A percentile compares a stretch with the other conserved stretches of the same genome.
Conservation (phyloP, 2,888 invertebrate species). For the Lasioglossum vierecki region DNA sequence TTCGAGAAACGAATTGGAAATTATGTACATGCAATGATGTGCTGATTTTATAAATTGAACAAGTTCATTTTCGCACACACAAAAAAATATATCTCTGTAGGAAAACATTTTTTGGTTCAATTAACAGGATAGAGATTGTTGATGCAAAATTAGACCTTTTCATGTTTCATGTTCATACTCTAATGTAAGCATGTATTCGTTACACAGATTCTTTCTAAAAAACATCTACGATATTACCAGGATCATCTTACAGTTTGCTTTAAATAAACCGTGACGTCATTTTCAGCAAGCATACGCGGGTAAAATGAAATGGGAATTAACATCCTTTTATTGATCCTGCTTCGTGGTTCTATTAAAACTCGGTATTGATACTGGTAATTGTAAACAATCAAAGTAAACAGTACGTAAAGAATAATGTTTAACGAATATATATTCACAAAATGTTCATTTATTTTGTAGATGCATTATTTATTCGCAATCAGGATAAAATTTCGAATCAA, state of each 20-base stretch:
- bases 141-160: neutral
- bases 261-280: conserved; percentile 69
- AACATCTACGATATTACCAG: conserved; percentile 55
- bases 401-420: neutral
- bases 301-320: conserved; percentile 57
- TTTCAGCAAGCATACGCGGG: conserved; percentile 37
- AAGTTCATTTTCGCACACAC: neutral
- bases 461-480: no score
- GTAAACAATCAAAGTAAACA: conserved; percentile 1
- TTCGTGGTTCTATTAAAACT: conserved; percentile 32
- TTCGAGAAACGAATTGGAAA: neutral
- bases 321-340: conserved; percentile 38
- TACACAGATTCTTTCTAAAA: conserved; percentile 46
- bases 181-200: conserved; percentile 43
- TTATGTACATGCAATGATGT: neutral
- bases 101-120: neutral
- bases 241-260: conserved; percentile 63
- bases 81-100: neutral
- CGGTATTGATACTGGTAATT: neutral
- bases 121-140: neutral
- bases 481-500: neutral
- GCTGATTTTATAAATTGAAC: neutral
- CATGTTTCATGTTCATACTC: neutral
- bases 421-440: neutral
- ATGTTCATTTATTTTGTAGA: neutral